A percentile compares a stretch with the other conserved stretches of the same genome.
phyloP scores from a whole-genome alignment of 1,140 invertebrate genomes.

The Drosophila bocqueti region DNA sequence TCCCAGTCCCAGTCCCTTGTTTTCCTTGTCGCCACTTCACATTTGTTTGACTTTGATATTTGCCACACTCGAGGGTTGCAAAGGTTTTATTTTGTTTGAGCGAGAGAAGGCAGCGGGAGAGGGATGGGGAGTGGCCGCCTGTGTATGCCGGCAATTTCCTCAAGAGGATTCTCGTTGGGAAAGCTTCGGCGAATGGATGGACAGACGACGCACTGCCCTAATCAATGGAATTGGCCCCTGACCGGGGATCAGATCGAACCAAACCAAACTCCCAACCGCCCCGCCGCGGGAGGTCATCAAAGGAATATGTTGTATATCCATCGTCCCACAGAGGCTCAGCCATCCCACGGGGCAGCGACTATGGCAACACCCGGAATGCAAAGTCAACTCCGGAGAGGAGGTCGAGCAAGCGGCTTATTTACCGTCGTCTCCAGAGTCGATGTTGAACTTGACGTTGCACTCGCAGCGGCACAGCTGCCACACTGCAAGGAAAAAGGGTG shows the following conservation, averaged over 20 bases:
- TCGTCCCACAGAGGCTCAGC: not conserved
- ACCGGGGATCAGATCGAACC: constrained; percentile 22
- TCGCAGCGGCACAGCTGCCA: constrained; percentile 7
- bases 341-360: not conserved
- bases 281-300: constrained; percentile 41
- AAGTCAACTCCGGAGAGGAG: constrained; percentile 44
- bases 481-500: not conserved
- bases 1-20: constrained; percentile 4
- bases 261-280: not conserved
- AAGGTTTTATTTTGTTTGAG: constrained; percentile 19
- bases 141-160: constrained; percentile 33
- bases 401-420: constrained; percentile 33
- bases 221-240: constrained; percentile 40
- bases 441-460: constrained; percentile 30
- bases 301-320: constrained; percentile 12
- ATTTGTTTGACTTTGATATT: constrained; percentile 70
- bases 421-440: constrained; percentile 11
- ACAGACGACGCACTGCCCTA: constrained; percentile 21
- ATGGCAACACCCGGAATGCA: constrained; percentile 44
- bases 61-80: constrained; percentile 43
- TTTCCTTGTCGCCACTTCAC: constrained; percentile 34
- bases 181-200: constrained; percentile 2
- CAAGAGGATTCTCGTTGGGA: constrained; percentile 32
- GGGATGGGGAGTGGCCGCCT: not conserved
- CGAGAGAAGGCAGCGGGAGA: too few relatives aligned